Evolutionary conservation across 2,113 vertebrate species (phyloP).

Genomic region (Octodon degus): DNA sequence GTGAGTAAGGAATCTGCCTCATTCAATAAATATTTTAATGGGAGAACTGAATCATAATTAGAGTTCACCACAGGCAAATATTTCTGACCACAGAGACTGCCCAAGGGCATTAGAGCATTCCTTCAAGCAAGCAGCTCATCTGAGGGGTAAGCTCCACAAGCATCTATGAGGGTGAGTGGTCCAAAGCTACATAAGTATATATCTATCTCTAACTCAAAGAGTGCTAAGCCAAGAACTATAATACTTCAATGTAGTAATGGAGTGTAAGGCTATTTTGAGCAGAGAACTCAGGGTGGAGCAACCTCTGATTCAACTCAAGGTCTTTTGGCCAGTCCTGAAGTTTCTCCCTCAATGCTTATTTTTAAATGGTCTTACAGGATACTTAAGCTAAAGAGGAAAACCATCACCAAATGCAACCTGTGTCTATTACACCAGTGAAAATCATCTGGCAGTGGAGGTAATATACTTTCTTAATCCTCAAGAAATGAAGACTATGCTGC

Average conservation of each 20-base stretch:
- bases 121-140: background rate
- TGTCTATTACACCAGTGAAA: slow-evolving; percentile 49
- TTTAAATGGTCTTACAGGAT: slow-evolving; percentile 32
- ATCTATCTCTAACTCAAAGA: background rate
- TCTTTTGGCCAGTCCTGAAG: slow-evolving; percentile 48
- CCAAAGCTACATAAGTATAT: background rate
- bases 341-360: slow-evolving; percentile 13
- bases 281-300: background rate
- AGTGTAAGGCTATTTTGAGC: background rate
- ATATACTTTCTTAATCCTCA: slow-evolving; percentile 4
- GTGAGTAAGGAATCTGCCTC: background rate
- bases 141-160: background rate
- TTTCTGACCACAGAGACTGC: slow-evolving; percentile 35
- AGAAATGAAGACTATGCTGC: background rate
- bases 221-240: background rate
- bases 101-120: background rate
- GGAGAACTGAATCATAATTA: background rate
- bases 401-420: background rate
- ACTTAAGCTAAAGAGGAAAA: slow-evolving; percentile 33
- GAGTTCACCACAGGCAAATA: background rate
- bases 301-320: background rate
- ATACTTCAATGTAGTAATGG: background rate
- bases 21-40: background rate
- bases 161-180: background rate
- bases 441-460: background rate